Evolutionary conservation across 2,113 vertebrate species (phyloP), one percentile per base, ranked within the genome.

Genomic region (Erinaceus europaeus): DNA sequence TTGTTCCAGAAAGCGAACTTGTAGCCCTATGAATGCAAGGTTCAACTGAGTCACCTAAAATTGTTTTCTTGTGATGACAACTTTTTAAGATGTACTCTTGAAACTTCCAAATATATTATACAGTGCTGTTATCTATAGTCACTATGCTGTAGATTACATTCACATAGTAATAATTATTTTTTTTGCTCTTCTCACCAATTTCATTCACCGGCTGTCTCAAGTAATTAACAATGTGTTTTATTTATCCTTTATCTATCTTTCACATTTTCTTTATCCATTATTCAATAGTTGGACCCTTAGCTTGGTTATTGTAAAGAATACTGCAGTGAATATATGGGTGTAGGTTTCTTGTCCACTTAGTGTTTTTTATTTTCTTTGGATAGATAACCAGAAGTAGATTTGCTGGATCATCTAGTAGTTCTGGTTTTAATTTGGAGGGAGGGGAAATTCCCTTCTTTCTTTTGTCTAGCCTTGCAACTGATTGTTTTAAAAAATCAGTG

Each of bases 401-500:
- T 57, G 55, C 18, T 57, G 27, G 55, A 57, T 27, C 7, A 10
- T 29, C 18, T 61, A n/a, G n/a, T 61, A 32, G 27, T 32, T 55
- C 23, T 23, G 23, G 20, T 55, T 55, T 55, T 55, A 57, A 27
- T 57, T 32, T 61, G n/a, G 59, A 61, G 59, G 59, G 15, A n/a
- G 59, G 32, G 59, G 59, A 32, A n/a, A 32, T n/a, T 57, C 10
- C 4, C 23, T 25, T 2, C 18, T 81, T 68, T 32, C 27, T 64
- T 21, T 67, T 68, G 10, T 29, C 18, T 73, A 55, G 12, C 18
- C 32, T 86, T 67, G 34, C 50, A 75, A 88, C 72, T 78, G 81
- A 23, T 7, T 74, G 18, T 74, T 87, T 88, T 71, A 65, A 82
- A 53, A 75, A 74, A 88, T 75, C 48, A 67, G 9, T n/a, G 84